Evolutionary conservation across 1,140 invertebrate genomes (phyloP).

Genomic region (Drosophila asahinai): DNA sequence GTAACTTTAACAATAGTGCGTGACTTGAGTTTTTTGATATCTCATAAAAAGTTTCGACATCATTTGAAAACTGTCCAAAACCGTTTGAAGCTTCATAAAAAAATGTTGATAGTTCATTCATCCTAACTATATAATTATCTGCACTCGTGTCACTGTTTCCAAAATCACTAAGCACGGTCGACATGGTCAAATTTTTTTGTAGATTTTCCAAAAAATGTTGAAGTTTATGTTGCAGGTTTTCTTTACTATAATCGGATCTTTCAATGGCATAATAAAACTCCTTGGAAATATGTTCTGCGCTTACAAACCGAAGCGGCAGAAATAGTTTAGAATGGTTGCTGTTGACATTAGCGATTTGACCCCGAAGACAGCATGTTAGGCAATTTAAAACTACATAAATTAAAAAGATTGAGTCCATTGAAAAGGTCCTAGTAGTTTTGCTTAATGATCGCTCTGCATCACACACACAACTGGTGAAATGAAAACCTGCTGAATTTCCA

Average conservation of each 20-base stretch:
- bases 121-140: constrained; percentile 27
- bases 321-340: not conserved
- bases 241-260: constrained; percentile 54
- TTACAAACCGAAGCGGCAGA: constrained; percentile 1
- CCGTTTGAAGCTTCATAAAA: constrained; percentile 53
- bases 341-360: not conserved
- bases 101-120: constrained; percentile 53
- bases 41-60: constrained; percentile 58
- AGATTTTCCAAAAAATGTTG: constrained; percentile 70
- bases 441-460: not conserved
- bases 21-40: constrained; percentile 63
- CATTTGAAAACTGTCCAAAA: constrained; percentile 43
- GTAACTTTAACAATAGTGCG: constrained; percentile 62
- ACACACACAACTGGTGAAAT: not conserved
- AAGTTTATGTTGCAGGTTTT: constrained; percentile 53
- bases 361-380: not conserved
- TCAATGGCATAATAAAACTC: constrained; percentile 55
- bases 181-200: constrained; percentile 74
- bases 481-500: not conserved
- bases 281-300: constrained; percentile 57
- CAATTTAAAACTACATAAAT: constrained; percentile 1
- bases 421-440: not conserved
- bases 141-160: constrained; percentile 20
- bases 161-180: constrained; percentile 42
- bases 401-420: not conserved